Conservation (phyloP, 2,797 vertebrate genomes). For the Poeciliopsis infans region DNA sequence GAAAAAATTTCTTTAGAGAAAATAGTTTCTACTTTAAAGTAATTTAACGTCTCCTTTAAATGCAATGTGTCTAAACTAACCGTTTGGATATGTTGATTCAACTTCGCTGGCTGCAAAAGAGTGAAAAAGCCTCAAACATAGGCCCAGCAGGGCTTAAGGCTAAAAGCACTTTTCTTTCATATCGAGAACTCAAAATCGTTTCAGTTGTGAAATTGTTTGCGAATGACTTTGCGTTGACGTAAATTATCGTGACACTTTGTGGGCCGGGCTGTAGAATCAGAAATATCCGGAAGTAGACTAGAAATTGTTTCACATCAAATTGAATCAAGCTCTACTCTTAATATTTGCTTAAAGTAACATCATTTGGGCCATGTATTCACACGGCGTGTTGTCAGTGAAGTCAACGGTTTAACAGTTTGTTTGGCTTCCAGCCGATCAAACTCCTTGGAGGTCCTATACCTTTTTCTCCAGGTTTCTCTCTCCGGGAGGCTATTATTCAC, state of each 20-base stretch:
- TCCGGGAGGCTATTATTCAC: constrained; percentile 49
- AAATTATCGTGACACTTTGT: not conserved
- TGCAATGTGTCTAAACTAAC: no score
- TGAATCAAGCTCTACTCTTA: not conserved
- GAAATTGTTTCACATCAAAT: not conserved
- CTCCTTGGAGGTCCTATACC: constrained; percentile 36
- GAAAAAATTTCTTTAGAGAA: no score
- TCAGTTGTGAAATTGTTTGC: not conserved
- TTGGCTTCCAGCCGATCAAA: constrained; percentile 54
- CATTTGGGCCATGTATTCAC: not conserved
- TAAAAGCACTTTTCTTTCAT: not conserved
- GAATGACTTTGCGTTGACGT: not conserved
- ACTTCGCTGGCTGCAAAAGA: no score
- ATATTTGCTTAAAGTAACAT: not conserved
- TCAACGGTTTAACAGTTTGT: not conserved
- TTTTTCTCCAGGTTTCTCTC: constrained; percentile 30
- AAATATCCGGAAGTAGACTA: not conserved
- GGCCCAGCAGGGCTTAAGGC: not conserved
- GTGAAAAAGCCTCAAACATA: not conserved
- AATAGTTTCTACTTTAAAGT: no score
- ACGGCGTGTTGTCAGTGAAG: not conserved
- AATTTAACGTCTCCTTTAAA: no score
- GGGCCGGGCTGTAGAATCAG: not conserved
- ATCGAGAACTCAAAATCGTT: not conserved
- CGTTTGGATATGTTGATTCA: no score